Percentiles rank a stretch among this genome's conserved stretches.
phyloP scores from a whole-genome alignment of 2,888 invertebrate genomes.

The Zygaena filipendulae region DNA sequence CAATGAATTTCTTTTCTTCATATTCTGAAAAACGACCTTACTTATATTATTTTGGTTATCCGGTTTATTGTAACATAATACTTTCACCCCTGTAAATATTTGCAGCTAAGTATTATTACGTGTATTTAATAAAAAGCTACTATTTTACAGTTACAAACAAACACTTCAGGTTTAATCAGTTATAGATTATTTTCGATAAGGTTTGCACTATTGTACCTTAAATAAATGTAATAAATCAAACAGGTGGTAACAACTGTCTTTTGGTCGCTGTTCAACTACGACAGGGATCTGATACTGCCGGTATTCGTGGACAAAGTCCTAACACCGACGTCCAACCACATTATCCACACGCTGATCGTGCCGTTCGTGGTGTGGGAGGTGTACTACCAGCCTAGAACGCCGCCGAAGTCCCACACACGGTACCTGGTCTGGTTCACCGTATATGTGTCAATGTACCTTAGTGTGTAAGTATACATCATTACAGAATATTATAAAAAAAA shows the following conservation, averaged over 20 bases:
- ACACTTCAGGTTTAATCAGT: too few relatives aligned
- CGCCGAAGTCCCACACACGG: slow-evolving; percentile 31
- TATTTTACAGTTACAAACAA: too few relatives aligned
- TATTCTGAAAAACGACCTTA: too few relatives aligned
- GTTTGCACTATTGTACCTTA: too few relatives aligned
- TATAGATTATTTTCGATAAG: too few relatives aligned
- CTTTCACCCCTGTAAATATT: too few relatives aligned
- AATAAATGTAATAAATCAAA: too few relatives aligned
- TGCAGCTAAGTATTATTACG: too few relatives aligned
- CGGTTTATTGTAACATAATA: too few relatives aligned
- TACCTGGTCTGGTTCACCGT: slow-evolving; percentile 26
- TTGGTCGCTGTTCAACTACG: slow-evolving; percentile 37
- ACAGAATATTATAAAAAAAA: neutral
- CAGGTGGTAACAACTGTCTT: slow-evolving; percentile 43
- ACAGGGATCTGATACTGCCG: slow-evolving; percentile 39
- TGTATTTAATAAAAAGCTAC: too few relatives aligned
- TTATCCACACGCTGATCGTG: slow-evolving; percentile 41
- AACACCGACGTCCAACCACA: slow-evolving; percentile 33
- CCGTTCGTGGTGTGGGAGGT: slow-evolving; percentile 40
- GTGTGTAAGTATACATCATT: slow-evolving; percentile 36
- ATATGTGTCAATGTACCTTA: slow-evolving; percentile 29
- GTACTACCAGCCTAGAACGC: slow-evolving; percentile 25
- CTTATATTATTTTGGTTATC: too few relatives aligned
- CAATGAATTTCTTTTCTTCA: too few relatives aligned
- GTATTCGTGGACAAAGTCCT: slow-evolving; percentile 30